Percentiles rank a stretch among this genome's conserved stretches.
phyloP scores from a whole-genome alignment of 2,888 invertebrate species.

The Morpho helenor region DNA sequence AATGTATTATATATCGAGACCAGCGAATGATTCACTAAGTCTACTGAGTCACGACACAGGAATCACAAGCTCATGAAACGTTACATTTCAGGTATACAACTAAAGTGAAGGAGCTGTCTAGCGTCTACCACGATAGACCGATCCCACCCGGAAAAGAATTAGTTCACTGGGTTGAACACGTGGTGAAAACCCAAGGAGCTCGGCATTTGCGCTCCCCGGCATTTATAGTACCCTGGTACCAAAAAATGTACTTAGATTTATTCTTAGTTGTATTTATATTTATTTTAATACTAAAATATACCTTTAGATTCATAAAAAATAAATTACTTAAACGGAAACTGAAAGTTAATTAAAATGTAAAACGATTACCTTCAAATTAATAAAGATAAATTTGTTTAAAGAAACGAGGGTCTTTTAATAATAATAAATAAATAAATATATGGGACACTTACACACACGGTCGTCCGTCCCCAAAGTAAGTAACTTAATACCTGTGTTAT shows the following conservation, averaged over 20 bases:
- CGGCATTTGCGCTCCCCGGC: slow-evolving; percentile 46
- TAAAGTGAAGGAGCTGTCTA: slow-evolving; percentile 40
- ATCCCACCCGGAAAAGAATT: slow-evolving; percentile 37
- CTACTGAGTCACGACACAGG: too few relatives aligned
- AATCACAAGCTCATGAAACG: neutral
- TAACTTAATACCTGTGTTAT: too few relatives aligned
- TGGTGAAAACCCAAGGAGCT: slow-evolving; percentile 44
- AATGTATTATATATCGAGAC: too few relatives aligned
- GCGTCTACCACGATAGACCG: slow-evolving; percentile 45
- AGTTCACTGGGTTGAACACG: slow-evolving; percentile 50
- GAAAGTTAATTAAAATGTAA: slow-evolving; percentile 4
- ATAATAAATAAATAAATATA: too few relatives aligned
- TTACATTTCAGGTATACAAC: slow-evolving; percentile 21
- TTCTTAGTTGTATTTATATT: slow-evolving; percentile 3
- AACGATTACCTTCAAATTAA: neutral
- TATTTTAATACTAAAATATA: slow-evolving; percentile 4
- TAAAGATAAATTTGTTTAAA: too few relatives aligned
- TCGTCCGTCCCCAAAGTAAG: too few relatives aligned
- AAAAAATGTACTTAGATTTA: slow-evolving; percentile 48
- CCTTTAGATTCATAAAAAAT: neutral
- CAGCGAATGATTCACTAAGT: too few relatives aligned
- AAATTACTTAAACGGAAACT: neutral
- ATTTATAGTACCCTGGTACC: slow-evolving; percentile 43
- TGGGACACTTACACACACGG: too few relatives aligned
- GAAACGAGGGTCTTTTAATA: too few relatives aligned